Evolutionary conservation across 37 sponge, comb jelly and placozoan genomes (phyloP).

Genomic region (Crambe crambe): DNA sequence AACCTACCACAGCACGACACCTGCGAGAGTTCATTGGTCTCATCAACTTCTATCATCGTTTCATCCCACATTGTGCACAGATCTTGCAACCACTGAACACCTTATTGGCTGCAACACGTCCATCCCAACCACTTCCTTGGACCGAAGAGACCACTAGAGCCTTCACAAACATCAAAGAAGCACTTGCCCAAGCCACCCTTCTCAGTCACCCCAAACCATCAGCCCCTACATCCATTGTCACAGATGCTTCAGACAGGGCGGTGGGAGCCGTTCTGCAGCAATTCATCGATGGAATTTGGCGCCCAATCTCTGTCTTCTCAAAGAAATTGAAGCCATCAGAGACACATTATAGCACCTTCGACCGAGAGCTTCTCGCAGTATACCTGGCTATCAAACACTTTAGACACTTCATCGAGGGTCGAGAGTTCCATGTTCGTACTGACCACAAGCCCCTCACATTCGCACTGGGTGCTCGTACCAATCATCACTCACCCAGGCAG

Average conservation of each 20-base stretch:
- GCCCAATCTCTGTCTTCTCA: slow-evolving; percentile 65
- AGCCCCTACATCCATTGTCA: slow-evolving; percentile 47
- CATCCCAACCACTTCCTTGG: slow-evolving; percentile 1
- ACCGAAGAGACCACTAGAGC: too few relatives aligned
- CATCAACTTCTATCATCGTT: too few relatives aligned
- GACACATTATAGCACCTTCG: slow-evolving; percentile 69
- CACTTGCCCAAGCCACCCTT: slow-evolving; percentile 51
- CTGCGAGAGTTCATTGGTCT: slow-evolving; percentile 42
- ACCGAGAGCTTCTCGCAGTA: slow-evolving; percentile 60
- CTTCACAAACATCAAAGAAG: slow-evolving; percentile 21
- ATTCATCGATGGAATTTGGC: slow-evolving; percentile 32
- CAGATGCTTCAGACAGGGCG: slow-evolving; percentile 61
- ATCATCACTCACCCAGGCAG: slow-evolving; percentile 58
- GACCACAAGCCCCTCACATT: slow-evolving; percentile 69
- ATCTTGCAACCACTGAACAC: slow-evolving; percentile 47
- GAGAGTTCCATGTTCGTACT: slow-evolving; percentile 50
- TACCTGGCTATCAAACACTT: slow-evolving; percentile 65
- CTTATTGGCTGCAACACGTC: neutral
- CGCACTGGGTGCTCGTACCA: slow-evolving; percentile 20
- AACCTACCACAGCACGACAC: slow-evolving; percentile 42
- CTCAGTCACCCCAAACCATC: slow-evolving; percentile 35
- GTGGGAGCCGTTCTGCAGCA: slow-evolving; percentile 70
- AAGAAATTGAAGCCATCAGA: slow-evolving; percentile 49
- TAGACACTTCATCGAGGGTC: slow-evolving; percentile 60
- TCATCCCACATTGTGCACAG: slow-evolving; percentile 29